Base-by-base conservation (phyloP, 1,140 invertebrate species). In the Papilio machaon region DNA sequence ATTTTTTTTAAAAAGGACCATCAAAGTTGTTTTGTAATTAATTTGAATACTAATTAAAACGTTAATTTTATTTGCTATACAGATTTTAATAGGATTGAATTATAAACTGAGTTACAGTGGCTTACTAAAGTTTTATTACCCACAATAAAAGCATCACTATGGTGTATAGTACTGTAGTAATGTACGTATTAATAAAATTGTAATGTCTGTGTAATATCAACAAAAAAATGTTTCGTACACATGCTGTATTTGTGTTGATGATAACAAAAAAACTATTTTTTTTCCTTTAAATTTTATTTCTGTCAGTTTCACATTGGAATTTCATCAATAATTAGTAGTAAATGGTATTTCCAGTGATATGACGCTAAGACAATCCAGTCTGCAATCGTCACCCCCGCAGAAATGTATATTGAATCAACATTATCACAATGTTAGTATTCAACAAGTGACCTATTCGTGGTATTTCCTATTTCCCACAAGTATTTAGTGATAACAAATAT, bases 1-100 rank as follows among this genome's bases (percentile, higher is more conserved):
- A 85, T 81, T 84, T 87, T 84, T 88, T 88, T 85, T 80, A 86
- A 84, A 76, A 83, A 86, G 77, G 85, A 87, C 83, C 85, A 90
- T 88, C 82, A 85, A 86, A 47, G n/a, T 74, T 47, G n/a, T 75
- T 52, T 47, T 23, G 73, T 75, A 75, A 52, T 75, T 52, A 75
- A 75, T 75, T 52, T 23, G 19, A 19, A 7, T 23, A 49, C 73
- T 75, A 75, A 75, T 75, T 75, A 75, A 75, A 4, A 52, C 23
- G 73, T 75, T 75, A 19, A 75, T 75, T 49, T 75, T 49, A 75
- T 75, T 75, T 13, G 47, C 35, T 75, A 52, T 52, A 47, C n/a
- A 75, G 43, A 75, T 75, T 47, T 75, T 49, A 49, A 35, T 52
- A 23, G 52, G 43, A 46, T 74, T 74, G 11, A 52, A 52, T 75